These are phyloP conservation scores for Antheraea assamensis DNA, from an alignment of 2,888 invertebrate species.

Conservation along the genomic window DNA sequence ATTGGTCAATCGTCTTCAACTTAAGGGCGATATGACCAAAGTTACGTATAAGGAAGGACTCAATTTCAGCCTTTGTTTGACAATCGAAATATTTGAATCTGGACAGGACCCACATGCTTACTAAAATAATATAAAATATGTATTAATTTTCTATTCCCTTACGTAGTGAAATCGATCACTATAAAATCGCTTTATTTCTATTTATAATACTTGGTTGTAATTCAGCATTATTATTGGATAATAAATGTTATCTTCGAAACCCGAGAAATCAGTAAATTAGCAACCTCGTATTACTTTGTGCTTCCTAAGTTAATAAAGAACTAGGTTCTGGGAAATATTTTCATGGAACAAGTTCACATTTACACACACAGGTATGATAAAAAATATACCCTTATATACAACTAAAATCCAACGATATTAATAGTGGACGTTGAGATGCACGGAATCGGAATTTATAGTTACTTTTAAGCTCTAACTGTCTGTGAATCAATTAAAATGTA, in stretches of 20 bases:
- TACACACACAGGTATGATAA: neutral
- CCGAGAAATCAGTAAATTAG: too few species aligned
- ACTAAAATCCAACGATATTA: neutral
- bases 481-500: too few species aligned
- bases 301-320: too few species aligned
- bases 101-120: conserved; percentile 65
- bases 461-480: too few species aligned
- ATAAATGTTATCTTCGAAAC: neutral
- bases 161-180: neutral
- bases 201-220: neutral
- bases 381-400: neutral
- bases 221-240: too few species aligned
- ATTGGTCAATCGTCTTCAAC: conserved; percentile 57
- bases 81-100: conserved; percentile 60
- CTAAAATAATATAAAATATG: conserved; percentile 43
- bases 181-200: neutral
- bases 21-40: conserved; percentile 56
- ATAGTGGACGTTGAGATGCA: neutral
- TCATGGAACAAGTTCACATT: neutral
- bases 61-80: conserved; percentile 59
- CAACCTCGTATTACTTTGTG: too few species aligned
- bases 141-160: neutral
- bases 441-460: neutral
- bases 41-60: conserved; percentile 56
- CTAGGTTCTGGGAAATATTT: too few species aligned